A percentile compares a stretch with the other conserved stretches of the same genome.
These are phyloP conservation scores for Herpailurus yagouaroundi DNA, from an alignment of 2,113 vertebrate species.

Conservation along the genomic window DNA sequence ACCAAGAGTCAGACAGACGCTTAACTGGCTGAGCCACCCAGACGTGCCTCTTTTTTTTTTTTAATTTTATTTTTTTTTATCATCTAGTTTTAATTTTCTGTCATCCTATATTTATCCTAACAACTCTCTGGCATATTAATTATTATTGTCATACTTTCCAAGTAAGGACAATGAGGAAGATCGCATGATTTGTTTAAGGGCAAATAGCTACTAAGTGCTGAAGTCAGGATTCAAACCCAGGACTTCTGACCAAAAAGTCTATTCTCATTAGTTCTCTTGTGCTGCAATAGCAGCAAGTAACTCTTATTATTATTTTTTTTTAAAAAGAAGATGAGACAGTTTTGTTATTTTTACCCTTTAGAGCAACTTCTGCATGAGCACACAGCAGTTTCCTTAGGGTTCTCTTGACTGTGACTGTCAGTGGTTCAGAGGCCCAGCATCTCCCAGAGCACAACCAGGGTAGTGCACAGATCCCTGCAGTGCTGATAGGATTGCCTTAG, in stretches of 20 bases:
- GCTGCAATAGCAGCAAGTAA: neutral
- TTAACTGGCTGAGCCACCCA: no score
- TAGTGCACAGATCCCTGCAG: neutral
- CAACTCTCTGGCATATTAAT: neutral
- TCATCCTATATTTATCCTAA: neutral
- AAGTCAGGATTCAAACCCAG: constrained; percentile 2
- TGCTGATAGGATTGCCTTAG: neutral
- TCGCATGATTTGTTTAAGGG: neutral
- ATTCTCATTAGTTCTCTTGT: neutral
- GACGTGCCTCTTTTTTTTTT: no score
- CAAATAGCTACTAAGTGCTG: neutral
- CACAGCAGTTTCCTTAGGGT: neutral
- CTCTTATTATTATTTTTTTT: neutral
- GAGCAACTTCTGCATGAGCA: neutral
- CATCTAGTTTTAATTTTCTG: neutral
- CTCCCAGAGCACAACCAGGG: neutral
- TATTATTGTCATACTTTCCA: neutral
- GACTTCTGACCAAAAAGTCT: neutral
- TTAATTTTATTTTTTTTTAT: neutral
- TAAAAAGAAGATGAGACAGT: neutral
- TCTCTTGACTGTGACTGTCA: neutral
- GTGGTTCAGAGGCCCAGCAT: neutral
- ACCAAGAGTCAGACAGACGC: no score
- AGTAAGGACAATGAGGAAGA: neutral
- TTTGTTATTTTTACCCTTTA: neutral